A percentile compares a stretch with the other conserved stretches of the same genome.
Evolutionary conservation across 1,140 invertebrate genomes (phyloP).

Genomic region (Yoshiicerus persimilis): DNA sequence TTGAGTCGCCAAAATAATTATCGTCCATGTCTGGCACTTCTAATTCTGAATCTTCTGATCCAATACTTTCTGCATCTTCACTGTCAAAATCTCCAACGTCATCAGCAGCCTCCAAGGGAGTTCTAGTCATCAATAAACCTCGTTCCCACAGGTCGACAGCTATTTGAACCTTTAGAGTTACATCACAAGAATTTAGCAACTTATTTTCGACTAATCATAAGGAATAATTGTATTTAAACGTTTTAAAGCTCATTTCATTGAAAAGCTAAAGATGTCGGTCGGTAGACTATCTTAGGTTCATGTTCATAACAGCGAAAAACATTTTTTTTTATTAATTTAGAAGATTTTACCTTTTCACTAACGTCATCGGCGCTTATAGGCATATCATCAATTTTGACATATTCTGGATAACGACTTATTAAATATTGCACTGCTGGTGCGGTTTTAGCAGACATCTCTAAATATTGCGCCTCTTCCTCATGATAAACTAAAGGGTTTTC

Average conservation of each 20-base stretch:
- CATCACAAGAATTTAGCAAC: slow-evolving; percentile 45
- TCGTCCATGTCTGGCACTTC: slow-evolving; percentile 13
- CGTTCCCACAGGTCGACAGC: slow-evolving; percentile 70
- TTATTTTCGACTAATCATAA: slow-evolving; percentile 26
- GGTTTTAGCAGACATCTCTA: slow-evolving; percentile 69
- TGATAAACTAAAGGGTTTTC: slow-evolving; percentile 84
- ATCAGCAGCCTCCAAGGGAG: background rate
- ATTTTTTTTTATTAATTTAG: background rate
- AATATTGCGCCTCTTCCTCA: slow-evolving; percentile 72
- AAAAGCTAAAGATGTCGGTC: too few relatives aligned
- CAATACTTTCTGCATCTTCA: background rate
- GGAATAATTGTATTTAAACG: too few relatives aligned
- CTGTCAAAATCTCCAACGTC: slow-evolving; percentile 23
- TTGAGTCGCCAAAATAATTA: background rate
- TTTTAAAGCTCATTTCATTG: too few relatives aligned
- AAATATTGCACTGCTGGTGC: slow-evolving; percentile 70
- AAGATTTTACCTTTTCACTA: slow-evolving; percentile 24
- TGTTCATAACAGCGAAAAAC: too few relatives aligned
- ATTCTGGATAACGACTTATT: slow-evolving; percentile 74
- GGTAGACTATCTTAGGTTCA: too few relatives aligned
- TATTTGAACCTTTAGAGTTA: slow-evolving; percentile 62
- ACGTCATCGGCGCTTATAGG: slow-evolving; percentile 56
- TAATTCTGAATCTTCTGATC: background rate
- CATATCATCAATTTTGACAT: slow-evolving; percentile 69
- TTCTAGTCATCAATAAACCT: slow-evolving; percentile 50